These are phyloP conservation scores for Carposina sasakii DNA, from an alignment of 1,140 invertebrate genomes.

Conservation along the genomic window DNA sequence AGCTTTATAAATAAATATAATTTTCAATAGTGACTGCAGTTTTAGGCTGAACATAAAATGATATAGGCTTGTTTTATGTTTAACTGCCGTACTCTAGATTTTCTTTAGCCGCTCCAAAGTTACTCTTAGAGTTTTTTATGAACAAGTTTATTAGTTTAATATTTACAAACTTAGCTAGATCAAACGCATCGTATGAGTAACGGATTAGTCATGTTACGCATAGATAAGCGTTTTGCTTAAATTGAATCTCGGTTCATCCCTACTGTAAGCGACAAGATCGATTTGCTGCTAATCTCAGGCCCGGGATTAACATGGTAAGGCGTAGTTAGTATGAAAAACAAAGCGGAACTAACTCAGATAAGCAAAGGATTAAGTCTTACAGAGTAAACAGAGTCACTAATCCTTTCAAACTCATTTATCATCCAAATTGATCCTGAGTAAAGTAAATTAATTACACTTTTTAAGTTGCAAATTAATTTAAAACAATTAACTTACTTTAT, in stretches of 20 bases:
- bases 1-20: too few relatives aligned
- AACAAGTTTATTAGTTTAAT: too few relatives aligned
- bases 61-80: too few relatives aligned
- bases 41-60: too few relatives aligned
- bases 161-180: too few relatives aligned
- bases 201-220: slow-evolving; percentile 39
- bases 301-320: slow-evolving; percentile 34
- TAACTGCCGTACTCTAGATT: too few relatives aligned
- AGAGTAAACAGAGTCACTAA: slow-evolving; percentile 29
- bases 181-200: slow-evolving; percentile 34
- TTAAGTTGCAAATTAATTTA: too few relatives aligned
- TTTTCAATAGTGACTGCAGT: too few relatives aligned
- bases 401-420: slow-evolving; percentile 32
- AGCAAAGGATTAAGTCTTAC: slow-evolving; percentile 29
- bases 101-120: too few relatives aligned
- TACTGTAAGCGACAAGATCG: slow-evolving; percentile 41
- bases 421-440: slow-evolving; percentile 29
- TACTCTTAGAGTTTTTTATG: too few relatives aligned
- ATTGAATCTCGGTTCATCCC: slow-evolving; percentile 41
- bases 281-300: slow-evolving; percentile 44
- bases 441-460: too few relatives aligned
- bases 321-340: slow-evolving; percentile 45
- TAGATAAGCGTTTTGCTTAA: slow-evolving; percentile 37
- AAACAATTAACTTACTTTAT: too few relatives aligned
- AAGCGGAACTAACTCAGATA: slow-evolving; percentile 40